These are phyloP conservation scores for Arnoldichthys spilopterus DNA, from an alignment of 2,797 vertebrate species.

Conservation along the genomic window DNA sequence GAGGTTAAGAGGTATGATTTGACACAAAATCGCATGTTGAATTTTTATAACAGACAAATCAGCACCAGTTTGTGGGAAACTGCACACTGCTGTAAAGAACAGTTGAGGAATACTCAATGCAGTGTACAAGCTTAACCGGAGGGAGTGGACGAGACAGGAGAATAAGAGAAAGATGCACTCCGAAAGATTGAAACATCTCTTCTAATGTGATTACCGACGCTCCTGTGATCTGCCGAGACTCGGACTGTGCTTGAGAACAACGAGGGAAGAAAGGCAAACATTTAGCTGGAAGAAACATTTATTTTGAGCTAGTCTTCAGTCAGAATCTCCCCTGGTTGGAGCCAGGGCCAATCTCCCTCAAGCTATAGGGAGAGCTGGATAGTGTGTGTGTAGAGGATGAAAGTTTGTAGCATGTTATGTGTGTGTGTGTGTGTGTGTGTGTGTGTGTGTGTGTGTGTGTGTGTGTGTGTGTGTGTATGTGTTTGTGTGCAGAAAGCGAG, in stretches of 20 bases:
- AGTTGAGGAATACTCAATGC: neutral
- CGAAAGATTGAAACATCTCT: constrained; percentile 48
- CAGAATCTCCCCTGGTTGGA: constrained; percentile 21
- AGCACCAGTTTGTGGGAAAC: neutral
- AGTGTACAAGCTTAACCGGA: neutral
- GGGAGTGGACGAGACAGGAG: constrained; percentile 17
- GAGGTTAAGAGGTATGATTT: neutral
- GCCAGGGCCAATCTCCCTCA: constrained; percentile 54
- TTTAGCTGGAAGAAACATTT: constrained; percentile 64
- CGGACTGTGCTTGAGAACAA: constrained; percentile 15
- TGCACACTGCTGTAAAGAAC: neutral
- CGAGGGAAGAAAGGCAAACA: constrained; percentile 20
- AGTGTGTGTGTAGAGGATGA: constrained; percentile 15
- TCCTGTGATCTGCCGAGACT: constrained; percentile 57
- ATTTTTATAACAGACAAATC: neutral
- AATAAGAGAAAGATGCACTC: constrained; percentile 24
- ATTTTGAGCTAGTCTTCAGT: constrained; percentile 46
- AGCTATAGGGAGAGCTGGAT: constrained; percentile 68
- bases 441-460: constrained; percentile 9
- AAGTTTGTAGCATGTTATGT: constrained; percentile 19
- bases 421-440: constrained; percentile 9
- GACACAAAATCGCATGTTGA: neutral
- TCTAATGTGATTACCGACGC: constrained; percentile 67
- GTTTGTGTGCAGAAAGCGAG: constrained; percentile 21
- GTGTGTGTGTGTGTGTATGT: constrained; percentile 14